Evolutionary conservation across 2,797 vertebrate species (phyloP).

Genomic region (Iguana delicatissima): DNA sequence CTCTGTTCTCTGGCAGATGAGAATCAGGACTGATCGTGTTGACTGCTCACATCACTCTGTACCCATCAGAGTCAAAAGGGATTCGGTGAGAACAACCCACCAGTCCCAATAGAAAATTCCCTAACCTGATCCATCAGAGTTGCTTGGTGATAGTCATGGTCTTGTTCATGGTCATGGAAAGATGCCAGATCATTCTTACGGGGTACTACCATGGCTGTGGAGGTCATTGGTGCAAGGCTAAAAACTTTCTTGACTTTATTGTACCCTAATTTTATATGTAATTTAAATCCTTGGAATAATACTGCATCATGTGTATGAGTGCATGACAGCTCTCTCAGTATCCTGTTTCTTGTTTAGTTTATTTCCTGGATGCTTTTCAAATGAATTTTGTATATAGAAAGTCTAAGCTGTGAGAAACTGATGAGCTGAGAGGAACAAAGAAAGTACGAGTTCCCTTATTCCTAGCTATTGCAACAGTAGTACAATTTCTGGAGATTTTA

Average conservation of each 20-base stretch:
- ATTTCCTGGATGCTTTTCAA: constrained; percentile 47
- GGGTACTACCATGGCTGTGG: no score
- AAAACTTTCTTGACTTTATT: constrained; percentile 44
- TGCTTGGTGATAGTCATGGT: background rate
- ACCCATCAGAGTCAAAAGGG: background rate
- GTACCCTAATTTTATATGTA: background rate
- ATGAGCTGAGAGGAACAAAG: constrained; percentile 54
- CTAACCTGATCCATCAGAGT: background rate
- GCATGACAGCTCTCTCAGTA: background rate
- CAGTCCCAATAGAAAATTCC: background rate
- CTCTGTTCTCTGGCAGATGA: background rate
- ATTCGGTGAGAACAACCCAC: background rate
- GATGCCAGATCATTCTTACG: background rate
- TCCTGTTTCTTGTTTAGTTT: constrained; percentile 63
- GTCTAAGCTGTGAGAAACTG: constrained; percentile 49
- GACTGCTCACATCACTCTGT: background rate
- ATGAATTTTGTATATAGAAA: constrained; percentile 49
- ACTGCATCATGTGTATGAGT: constrained; percentile 46
- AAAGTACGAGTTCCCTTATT: constrained; percentile 49
- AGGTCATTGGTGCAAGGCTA: constrained; percentile 46
- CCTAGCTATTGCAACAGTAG: constrained; percentile 29
- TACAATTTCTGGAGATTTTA: constrained; percentile 33
- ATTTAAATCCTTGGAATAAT: constrained; percentile 45
- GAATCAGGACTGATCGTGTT: background rate
- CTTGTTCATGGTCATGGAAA: background rate